Base-by-base conservation (phyloP, 2,888 invertebrate genomes). In the Dicyrtoma fusca region DNA sequence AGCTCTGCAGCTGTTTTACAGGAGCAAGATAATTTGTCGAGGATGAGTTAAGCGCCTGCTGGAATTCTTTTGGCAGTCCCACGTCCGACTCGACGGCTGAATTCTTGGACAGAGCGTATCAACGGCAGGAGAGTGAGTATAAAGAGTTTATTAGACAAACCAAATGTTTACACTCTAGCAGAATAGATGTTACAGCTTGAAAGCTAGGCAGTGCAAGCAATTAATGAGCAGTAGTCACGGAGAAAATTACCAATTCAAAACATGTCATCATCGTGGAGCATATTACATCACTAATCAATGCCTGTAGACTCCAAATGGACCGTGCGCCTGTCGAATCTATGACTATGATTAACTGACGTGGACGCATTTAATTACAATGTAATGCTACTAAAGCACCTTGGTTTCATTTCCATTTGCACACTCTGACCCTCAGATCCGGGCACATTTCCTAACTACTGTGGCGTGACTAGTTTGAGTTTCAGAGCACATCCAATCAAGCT, bases 221-320 rank as follows among this genome's bases (percentile, higher is more conserved):
- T 68, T 68, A 68, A 68, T 68, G 57, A 55, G 8, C 53, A 57
- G 44, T 57, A 21, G 21, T 57, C 68, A 53, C n/a, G 68, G 68
- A 68, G 55, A 68, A 68, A 57, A 68, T 68, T 68, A 68, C 57
- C 68, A 68, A 68, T 68, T 55, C 68, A 55, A 45, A 68, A 55
- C 68, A 68, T 53, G 68, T 68, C 55, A 68, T 68, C 55, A 68
- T 34, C 55, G n/a, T 51, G 45, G 44, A 68, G 55, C 68, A 55
- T 44, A 42, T 66, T 66, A 68, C 34, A 34, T 34, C 34, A 68
- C 57, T 68, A 68, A 68, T 68, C 68, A 68, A 44, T 68, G n/a
- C n/a, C n/a, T n/a, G 55, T 42, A 57, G 42, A 68, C 64, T 49
- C 51, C n/a, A 34, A 34, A 34, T 5, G 34, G 34, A 34, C 3